phyloP scores from a whole-genome alignment of 2,797 vertebrate genomes.

The Spheniscus humboldti region DNA sequence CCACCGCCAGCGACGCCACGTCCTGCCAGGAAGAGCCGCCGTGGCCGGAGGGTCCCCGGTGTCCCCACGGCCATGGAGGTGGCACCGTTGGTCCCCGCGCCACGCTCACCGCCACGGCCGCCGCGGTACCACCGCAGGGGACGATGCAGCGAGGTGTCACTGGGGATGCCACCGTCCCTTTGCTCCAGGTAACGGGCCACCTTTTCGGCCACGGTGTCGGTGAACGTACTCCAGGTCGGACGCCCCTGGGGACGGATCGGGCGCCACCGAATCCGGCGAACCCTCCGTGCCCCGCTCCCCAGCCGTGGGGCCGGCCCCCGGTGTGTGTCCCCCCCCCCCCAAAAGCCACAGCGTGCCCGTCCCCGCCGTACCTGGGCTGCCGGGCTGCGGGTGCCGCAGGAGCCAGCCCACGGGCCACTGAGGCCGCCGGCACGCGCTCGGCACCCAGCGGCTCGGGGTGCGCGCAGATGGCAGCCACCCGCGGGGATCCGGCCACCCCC shows the following conservation, averaged over 20 bases:
- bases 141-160: background rate
- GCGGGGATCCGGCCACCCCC: too few relatives aligned
- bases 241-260: background rate
- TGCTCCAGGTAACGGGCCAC: background rate
- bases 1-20: too few relatives aligned
- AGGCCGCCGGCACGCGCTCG: background rate
- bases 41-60: background rate
- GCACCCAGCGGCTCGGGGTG: background rate
- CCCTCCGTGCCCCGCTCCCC: too few relatives aligned
- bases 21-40: background rate
- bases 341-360: too few relatives aligned
- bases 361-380: background rate
- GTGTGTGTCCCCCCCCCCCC: too few relatives aligned
- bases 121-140: background rate
- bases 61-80: background rate
- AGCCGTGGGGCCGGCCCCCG: background rate
- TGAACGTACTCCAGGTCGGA: background rate
- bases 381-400: background rate
- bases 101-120: background rate
- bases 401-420: background rate
- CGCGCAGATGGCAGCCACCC: background rate
- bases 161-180: background rate
- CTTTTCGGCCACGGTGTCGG: background rate
- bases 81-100: background rate
- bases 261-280: background rate